Evolutionary conservation across 2,888 invertebrate genomes (phyloP).

Genomic region (Eremobia ochroleuca): DNA sequence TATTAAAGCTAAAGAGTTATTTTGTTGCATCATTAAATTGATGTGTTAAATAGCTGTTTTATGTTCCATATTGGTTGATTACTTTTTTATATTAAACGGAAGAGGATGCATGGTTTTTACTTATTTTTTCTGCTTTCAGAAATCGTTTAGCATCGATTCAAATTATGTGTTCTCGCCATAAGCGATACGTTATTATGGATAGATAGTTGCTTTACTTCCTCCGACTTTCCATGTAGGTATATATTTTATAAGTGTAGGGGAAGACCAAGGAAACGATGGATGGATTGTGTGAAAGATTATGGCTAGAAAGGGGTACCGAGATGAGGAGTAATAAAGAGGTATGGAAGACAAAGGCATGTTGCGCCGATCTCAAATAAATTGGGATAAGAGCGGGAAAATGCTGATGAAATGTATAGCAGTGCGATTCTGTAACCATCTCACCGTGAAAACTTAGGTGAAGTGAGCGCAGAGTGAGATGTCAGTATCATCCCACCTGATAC

Average conservation of each 20-base stretch:
- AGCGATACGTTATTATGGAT: neutral
- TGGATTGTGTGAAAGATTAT: neutral
- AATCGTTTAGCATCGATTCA: slow-evolving; percentile 32
- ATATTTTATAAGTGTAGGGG: neutral
- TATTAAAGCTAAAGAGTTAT: slow-evolving; percentile 82
- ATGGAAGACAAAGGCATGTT: neutral
- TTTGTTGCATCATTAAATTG: slow-evolving; percentile 72
- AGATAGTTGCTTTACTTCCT: neutral
- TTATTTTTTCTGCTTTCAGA: slow-evolving; percentile 29
- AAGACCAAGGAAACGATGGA: too few relatives aligned
- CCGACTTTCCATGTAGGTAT: neutral
- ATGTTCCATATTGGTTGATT: slow-evolving; percentile 61
- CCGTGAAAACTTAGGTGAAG: too few relatives aligned
- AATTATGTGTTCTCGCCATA: neutral
- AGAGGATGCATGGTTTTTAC: slow-evolving; percentile 65
- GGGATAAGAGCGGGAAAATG: neutral
- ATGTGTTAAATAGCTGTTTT: slow-evolving; percentile 74
- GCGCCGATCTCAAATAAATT: neutral
- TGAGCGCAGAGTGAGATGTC: too few relatives aligned
- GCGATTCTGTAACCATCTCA: too few relatives aligned
- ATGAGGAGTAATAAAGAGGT: neutral
- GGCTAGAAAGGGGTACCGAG: neutral
- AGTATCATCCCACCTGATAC: too few relatives aligned
- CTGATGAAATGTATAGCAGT: neutral
- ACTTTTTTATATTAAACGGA: slow-evolving; percentile 66